A percentile compares a stretch with the other conserved stretches of the same genome.
Evolutionary conservation across 2,888 invertebrate genomes (phyloP).

Genomic region (Caenorhabditis auriculariae): DNA sequence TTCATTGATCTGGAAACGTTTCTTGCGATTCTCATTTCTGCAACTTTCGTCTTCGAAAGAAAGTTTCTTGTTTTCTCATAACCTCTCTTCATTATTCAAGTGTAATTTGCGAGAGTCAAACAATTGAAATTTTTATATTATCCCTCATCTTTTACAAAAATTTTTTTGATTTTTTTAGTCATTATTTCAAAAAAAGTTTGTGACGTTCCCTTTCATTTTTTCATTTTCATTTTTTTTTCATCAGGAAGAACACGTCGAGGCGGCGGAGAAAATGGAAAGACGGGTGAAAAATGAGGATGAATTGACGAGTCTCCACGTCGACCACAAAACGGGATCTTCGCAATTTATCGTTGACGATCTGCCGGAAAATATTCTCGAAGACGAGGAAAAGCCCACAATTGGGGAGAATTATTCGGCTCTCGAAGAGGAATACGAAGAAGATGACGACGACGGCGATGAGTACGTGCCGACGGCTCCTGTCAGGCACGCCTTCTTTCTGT

Average conservation of each 20-base stretch:
- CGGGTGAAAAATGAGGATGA: slow-evolving; percentile 26
- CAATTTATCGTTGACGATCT: slow-evolving; percentile 16
- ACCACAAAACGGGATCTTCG: background rate
- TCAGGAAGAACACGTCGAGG: slow-evolving; percentile 13
- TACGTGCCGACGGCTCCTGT: slow-evolving; percentile 12
- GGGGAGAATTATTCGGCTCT: no score
- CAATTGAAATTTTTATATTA: no score
- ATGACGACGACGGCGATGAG: slow-evolving; percentile 8
- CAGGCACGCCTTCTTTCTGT: no score
- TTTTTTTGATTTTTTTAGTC: no score
- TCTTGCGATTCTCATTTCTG: no score
- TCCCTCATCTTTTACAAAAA: no score
- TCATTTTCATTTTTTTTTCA: slow-evolving; percentile 4
- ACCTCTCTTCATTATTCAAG: no score
- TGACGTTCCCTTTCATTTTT: background rate
- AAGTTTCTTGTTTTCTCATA: no score
- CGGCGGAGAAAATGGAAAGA: slow-evolving; percentile 5
- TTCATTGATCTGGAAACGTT: no score
- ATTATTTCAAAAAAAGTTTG: no score
- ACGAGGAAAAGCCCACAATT: background rate
- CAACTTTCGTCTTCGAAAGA: no score
- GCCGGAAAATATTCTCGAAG: slow-evolving; percentile 18
- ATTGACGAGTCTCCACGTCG: background rate
- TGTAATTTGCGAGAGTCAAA: no score
- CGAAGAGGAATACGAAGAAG: slow-evolving; percentile 4